Conservation (phyloP, 1,140 invertebrate genomes). For the Monomorium pharaonis region DNA sequence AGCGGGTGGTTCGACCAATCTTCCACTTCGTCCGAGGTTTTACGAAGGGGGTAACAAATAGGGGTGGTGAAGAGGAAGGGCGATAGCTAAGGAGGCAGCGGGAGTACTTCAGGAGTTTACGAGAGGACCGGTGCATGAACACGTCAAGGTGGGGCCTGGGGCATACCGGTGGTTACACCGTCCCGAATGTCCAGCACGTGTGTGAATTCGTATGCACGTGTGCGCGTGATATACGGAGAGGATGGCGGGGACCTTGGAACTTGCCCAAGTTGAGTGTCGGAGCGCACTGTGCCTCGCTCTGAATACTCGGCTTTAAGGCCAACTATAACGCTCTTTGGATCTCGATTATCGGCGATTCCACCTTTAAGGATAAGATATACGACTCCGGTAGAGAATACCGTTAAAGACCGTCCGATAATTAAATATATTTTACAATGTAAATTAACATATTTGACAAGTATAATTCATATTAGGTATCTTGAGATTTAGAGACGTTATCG, state of each 20-base stretch:
- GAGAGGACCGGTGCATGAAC: conserved; percentile 75
- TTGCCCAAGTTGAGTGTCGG: conserved; percentile 7
- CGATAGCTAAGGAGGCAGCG: conserved; percentile 34
- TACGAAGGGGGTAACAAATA: conserved; percentile 16
- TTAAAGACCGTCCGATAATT: conserved; percentile 12
- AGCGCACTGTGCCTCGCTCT: conserved; percentile 47
- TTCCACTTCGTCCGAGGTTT: conserved; percentile 48
- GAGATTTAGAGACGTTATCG: not conserved
- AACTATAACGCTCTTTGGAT: conserved; percentile 70
- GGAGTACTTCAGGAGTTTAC: conserved; percentile 71
- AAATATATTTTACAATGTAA: not conserved
- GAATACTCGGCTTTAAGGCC: conserved; percentile 70
- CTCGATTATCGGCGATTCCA: conserved; percentile 68
- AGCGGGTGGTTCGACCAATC: conserved; percentile 41
- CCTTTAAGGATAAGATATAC: conserved; percentile 43
- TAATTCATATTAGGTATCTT: not conserved
- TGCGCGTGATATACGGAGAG: conserved; percentile 34
- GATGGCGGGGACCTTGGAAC: conserved; percentile 23
- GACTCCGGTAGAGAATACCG: conserved; percentile 16
- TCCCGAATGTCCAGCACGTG: conserved; percentile 41
- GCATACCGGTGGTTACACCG: conserved; percentile 69
- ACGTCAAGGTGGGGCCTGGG: conserved; percentile 72
- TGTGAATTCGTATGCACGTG: conserved; percentile 19
- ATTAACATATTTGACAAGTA: conserved; percentile 26
- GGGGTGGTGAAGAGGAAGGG: conserved; percentile 7